Percentiles rank a stretch among this genome's conserved stretches.
Evolutionary conservation across 2,113 vertebrate genomes (phyloP).

Genomic region (Beaufortia kweichowensis): DNA sequence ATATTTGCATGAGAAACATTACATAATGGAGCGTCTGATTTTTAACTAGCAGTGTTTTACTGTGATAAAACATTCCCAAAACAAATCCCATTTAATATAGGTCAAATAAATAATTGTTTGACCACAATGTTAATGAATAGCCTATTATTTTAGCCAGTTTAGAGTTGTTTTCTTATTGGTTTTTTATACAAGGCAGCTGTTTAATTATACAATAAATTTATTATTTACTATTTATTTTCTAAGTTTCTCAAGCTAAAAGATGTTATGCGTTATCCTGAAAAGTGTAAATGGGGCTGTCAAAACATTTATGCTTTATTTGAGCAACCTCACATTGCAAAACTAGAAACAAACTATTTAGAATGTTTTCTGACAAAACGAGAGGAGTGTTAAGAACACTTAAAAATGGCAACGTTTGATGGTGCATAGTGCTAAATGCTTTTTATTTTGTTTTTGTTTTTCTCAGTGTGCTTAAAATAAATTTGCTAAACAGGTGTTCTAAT

Average conservation of each 20-base stretch:
- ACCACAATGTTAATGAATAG: not conserved
- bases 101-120: not conserved
- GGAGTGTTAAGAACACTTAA: too few relatives aligned
- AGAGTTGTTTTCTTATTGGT: not conserved
- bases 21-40: not conserved
- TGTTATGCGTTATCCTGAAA: too few relatives aligned
- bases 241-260: not conserved
- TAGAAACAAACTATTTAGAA: too few relatives aligned
- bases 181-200: not conserved
- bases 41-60: not conserved
- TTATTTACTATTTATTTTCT: not conserved
- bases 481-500: constrained; percentile 1
- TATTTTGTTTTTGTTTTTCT: not conserved
- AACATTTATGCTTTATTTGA: too few relatives aligned
- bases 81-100: not conserved
- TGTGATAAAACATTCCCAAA: too few relatives aligned
- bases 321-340: too few relatives aligned
- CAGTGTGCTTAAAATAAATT: not conserved
- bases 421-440: too few relatives aligned
- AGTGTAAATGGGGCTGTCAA: too few relatives aligned
- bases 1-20: not conserved
- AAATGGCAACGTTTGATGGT: too few relatives aligned
- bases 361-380: too few relatives aligned
- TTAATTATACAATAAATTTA: too few relatives aligned
- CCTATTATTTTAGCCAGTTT: not conserved